Evolutionary conservation across 2,888 invertebrate species (phyloP).

Genomic region (Dynastes grantii): DNA sequence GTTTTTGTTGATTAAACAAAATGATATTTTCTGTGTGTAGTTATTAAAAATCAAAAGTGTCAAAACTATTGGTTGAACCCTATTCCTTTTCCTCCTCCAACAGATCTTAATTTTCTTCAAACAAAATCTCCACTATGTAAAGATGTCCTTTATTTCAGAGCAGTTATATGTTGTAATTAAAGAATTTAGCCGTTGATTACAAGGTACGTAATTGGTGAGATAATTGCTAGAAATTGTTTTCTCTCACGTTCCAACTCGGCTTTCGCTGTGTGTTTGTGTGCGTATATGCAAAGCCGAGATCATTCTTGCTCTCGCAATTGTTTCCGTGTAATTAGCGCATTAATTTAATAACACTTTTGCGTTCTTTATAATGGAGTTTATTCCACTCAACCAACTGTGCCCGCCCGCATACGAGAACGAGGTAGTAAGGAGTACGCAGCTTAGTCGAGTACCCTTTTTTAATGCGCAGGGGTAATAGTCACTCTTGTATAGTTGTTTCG

Average conservation of each 20-base stretch:
- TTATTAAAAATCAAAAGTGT: no score
- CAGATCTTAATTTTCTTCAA: no score
- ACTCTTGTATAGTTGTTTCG: neutral
- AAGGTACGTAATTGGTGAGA: neutral
- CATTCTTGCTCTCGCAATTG: conserved; percentile 29
- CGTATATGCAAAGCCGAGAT: conserved; percentile 15
- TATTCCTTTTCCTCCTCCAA: no score
- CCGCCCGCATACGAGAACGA: conserved; percentile 12
- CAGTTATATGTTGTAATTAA: neutral
- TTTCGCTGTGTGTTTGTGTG: neutral
- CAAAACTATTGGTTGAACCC: no score
- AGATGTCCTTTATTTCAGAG: no score
- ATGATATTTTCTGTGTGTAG: no score
- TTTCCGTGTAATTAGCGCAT: conserved; percentile 45
- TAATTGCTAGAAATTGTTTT: conserved; percentile 42
- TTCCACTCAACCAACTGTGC: conserved; percentile 43
- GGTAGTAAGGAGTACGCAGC: conserved; percentile 15
- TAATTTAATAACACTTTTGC: conserved; percentile 42
- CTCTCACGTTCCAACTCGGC: neutral
- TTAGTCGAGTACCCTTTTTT: conserved; percentile 27
- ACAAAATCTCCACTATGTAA: no score
- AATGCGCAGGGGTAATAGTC: conserved; percentile 7
- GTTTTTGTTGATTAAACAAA: no score
- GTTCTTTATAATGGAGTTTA: conserved; percentile 40
- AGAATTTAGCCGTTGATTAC: neutral